A percentile compares a stretch with the other conserved stretches of the same genome.
Evolutionary conservation across 2,797 vertebrate species (phyloP).

Genomic region (Pampus argenteus): DNA sequence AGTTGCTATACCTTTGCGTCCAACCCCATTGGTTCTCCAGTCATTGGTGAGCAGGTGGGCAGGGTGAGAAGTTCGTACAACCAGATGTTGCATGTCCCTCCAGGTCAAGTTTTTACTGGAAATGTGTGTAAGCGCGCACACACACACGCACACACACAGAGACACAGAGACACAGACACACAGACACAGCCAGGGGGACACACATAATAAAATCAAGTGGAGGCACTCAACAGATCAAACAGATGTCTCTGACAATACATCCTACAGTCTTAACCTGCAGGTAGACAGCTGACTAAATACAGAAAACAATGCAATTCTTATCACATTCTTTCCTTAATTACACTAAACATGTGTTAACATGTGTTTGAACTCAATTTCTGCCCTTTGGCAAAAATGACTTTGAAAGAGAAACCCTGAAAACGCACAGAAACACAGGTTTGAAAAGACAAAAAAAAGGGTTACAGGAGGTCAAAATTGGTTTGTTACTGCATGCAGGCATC

Average conservation of each 20-base stretch:
- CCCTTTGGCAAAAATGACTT: conserved; percentile 46
- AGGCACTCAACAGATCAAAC: conserved; percentile 55
- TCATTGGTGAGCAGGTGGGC: conserved; percentile 93
- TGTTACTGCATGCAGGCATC: conserved; percentile 10
- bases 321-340: conserved; percentile 9
- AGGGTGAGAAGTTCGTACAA: conserved; percentile 94
- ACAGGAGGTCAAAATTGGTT: conserved; percentile 18
- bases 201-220: conserved; percentile 16
- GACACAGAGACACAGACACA: conserved; percentile 10
- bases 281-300: conserved; percentile 52
- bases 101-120: conserved; percentile 96
- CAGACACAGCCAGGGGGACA: background rate
- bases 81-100: conserved; percentile 99
- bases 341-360: conserved; percentile 26
- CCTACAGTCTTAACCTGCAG: conserved; percentile 35
- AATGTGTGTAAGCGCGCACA: conserved; percentile 13
- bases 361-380: conserved; percentile 35
- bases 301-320: conserved; percentile 29
- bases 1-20: conserved; percentile 90
- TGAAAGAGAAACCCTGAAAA: conserved; percentile 27
- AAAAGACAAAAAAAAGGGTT: conserved; percentile 4
- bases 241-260: conserved; percentile 19
- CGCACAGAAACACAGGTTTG: conserved; percentile 7
- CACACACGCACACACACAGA: conserved; percentile 13
- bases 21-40: conserved; percentile 96